Base-by-base conservation (phyloP, 2,888 invertebrate species). In the Drosophila maculinotata region DNA sequence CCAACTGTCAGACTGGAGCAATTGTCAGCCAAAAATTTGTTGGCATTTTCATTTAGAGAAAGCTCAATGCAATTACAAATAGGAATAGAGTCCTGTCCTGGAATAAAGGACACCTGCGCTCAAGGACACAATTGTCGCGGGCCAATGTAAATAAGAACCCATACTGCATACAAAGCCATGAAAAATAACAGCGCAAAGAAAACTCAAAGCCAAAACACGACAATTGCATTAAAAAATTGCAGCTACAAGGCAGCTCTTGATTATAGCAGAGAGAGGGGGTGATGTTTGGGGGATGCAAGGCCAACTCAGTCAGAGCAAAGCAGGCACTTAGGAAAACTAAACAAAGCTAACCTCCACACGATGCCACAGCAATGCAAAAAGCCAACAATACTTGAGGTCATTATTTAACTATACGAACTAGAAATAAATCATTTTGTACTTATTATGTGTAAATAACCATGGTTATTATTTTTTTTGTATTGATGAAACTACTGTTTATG, bases 211-310 rank as follows among this genome's bases (percentile, higher is more conserved):
- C 45, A 51, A 63, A 70, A 63, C 71, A 72, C 47, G 45, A 70
- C 48, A 76, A 72, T 66, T 72, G 76, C 77, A 72, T 72, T 72
- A 76, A 47, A n/a, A 42, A 42, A 58, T 54, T 44, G 53, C 45
- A 62, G 20, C 49, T 39, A 41, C 20, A 28, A 36, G 28, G 20
- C 9, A 44, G 36, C 31, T 38, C 15, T 26, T 9, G 20, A 26
- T 14, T 42, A 12, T 15, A 7, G 9, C 26, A 20, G 8, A 10
- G n/a, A 14, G 7, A 23, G 12, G 17, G 17, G 7, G 3, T 26
- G 36, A 25, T 15, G n/a, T 12, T 5, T 9, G 9, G n/a, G n/a
- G n/a, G 28, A 17, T 8, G 45, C 15, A 62, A 25, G 63, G 63
- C 17, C 45, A 45, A 15, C 3, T n/a, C 42, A 8, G 20, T 3